Evolutionary conservation across 2,113 vertebrate species (phyloP).

Genomic region (Astatotilapia flaviijosephi): DNA sequence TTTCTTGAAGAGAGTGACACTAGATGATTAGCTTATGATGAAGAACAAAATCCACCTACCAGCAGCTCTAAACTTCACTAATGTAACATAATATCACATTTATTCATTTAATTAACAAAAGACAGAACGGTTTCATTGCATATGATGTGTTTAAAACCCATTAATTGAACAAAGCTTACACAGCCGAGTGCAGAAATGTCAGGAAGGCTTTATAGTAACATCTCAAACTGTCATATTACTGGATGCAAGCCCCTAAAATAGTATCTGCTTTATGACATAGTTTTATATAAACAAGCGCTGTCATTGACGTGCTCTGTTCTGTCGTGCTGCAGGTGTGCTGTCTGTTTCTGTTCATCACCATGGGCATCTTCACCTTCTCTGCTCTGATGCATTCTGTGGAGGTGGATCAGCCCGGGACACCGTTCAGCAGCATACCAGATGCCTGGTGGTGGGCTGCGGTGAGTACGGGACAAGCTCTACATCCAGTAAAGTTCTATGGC

Average conservation of each 20-base stretch:
- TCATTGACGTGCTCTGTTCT: neutral
- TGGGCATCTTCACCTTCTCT: conserved; percentile 90
- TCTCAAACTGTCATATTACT: neutral
- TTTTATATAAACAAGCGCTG: neutral
- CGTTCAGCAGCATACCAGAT: conserved; percentile 87
- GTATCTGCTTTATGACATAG: neutral
- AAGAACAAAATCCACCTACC: neutral
- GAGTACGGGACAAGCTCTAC: conserved; percentile 41
- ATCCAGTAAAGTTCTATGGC: neutral
- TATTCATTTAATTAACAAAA: neutral
- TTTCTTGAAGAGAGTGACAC: neutral
- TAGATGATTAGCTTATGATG: neutral
- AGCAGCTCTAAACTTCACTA: neutral
- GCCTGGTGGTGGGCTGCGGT: conserved; percentile 94
- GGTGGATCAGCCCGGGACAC: conserved; percentile 80
- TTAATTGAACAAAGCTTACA: neutral
- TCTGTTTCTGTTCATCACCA: conserved; percentile 85
- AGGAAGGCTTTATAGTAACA: neutral
- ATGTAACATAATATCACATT: neutral
- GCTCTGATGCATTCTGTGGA: conserved; percentile 88
- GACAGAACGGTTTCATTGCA: neutral
- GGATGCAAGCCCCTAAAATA: neutral
- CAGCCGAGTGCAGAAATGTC: neutral
- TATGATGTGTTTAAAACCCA: neutral
- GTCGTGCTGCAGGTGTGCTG: conserved; percentile 76